Conservation (phyloP, 92 coral and sea anemone genomes). For the Actinostola sp. region DNA sequence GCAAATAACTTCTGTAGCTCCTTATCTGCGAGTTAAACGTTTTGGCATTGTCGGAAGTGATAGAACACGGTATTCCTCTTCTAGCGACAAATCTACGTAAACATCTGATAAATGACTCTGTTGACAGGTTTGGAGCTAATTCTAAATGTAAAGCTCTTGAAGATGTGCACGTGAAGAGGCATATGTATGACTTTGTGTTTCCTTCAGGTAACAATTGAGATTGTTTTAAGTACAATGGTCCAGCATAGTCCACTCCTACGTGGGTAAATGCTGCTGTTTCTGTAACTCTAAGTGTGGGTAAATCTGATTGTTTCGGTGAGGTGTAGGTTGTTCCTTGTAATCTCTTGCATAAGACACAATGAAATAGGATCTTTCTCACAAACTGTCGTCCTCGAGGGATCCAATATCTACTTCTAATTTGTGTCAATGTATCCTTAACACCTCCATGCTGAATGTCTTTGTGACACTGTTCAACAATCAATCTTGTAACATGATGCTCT, state of each 20-base stretch:
- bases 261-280: conserved; percentile 42
- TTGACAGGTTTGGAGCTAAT: conserved; percentile 37
- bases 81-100: conserved; percentile 51
- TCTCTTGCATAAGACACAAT: conserved; percentile 48
- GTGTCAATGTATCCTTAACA: conserved; percentile 61
- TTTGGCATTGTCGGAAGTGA: conserved; percentile 52
- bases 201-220: background rate
- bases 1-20: too few species aligned
- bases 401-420: conserved; percentile 58
- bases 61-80: conserved; percentile 24
- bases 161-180: conserved; percentile 46
- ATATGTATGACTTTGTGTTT: conserved; percentile 28
- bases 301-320: conserved; percentile 33
- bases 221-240: conserved; percentile 44
- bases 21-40: too few species aligned
- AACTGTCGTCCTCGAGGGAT: conserved; percentile 36
- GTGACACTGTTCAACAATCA: conserved; percentile 8
- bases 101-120: conserved; percentile 42
- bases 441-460: conserved; percentile 50
- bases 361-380: conserved; percentile 40
- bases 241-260: conserved; percentile 48
- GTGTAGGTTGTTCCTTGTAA: conserved; percentile 42
- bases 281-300: conserved; percentile 54
- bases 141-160: conserved; percentile 64
- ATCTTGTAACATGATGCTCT: background rate